Evolutionary conservation across 1,140 invertebrate species (phyloP), one percentile per base, ranked within the genome.

Genomic region (Drosophila leontia): DNA sequence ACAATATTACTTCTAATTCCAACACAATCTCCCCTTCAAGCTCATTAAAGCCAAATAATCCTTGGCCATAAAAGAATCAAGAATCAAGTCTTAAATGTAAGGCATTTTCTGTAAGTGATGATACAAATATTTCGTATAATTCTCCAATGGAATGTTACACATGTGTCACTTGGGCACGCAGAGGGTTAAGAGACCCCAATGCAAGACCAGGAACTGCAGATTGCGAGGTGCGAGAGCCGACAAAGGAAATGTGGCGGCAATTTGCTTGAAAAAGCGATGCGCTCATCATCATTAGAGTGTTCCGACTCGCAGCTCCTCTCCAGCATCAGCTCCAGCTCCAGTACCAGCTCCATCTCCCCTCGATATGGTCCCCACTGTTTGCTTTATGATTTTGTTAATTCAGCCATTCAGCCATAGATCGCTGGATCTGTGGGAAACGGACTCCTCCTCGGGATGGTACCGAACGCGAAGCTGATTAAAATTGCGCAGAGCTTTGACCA

Each of bases 371-470:
- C 51, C 72, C 51, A 88, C 77, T 84, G 78, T 88, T 90, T 90
- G 74, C 85, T 88, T 88, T 88, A 88, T 88, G 84, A 90, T 90
- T 90, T 90, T 71, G 84, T 88, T 88, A 88, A 90, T 90, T 90
- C 84, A 44, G 67, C 67, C 67, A 70, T 70, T 70, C 53, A 69
- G 75, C 56, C 74, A 60, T 75, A 77, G 62, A 77, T 67, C 56
- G 57, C 44, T 34, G 17, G 19, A 3, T 56, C 62, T 72, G 83
- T 88, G 83, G 84, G 83, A 88, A 86, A 83, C 48, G 55, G 53
- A 29, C 68, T 59, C 47, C 56, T 55, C 50, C 35, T 68, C 13
- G 47, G 63, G 26, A 53, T 19, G n/a, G 50, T 1, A 35, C 5
- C 26, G 47, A 7, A 19, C 11, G 34, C 39, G 63, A 77, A 62